A percentile compares a stretch with the other conserved stretches of the same genome.
Conservation (phyloP, 2,888 invertebrate species). For the Meta bourneti region DNA sequence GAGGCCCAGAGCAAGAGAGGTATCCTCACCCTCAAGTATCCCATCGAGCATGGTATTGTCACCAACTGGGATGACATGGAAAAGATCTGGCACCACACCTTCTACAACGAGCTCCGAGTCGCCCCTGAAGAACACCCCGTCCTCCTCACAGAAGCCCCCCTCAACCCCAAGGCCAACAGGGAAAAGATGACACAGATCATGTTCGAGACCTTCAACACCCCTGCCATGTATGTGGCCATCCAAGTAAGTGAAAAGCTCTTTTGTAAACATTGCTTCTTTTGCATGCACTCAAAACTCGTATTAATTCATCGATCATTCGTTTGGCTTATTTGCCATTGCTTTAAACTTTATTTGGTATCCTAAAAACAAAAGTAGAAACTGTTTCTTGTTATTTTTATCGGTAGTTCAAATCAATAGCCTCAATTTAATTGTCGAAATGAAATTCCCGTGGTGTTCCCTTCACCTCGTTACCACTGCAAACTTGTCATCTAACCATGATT, state of each 20-base stretch:
- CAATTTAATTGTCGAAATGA: too few relatives aligned
- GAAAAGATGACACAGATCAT: constrained; percentile 95
- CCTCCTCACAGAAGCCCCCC: constrained; percentile 92
- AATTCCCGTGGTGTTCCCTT: too few relatives aligned
- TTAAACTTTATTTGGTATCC: too few relatives aligned
- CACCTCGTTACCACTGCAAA: too few relatives aligned
- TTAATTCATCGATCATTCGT: too few relatives aligned
- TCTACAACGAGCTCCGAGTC: constrained; percentile 82
- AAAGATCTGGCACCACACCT: constrained; percentile 82
- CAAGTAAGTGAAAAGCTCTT: constrained; percentile 80
- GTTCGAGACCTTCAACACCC: constrained; percentile 86
- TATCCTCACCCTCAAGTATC: constrained; percentile 83
- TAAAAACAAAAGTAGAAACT: too few relatives aligned
- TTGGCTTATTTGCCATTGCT: too few relatives aligned
- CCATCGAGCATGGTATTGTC: constrained; percentile 83
- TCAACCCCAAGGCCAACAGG: constrained; percentile 95
- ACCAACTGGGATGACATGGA: constrained; percentile 83
- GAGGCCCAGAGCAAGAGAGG: constrained; percentile 93
- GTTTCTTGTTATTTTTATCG: too few relatives aligned
- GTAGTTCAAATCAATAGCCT: too few relatives aligned
- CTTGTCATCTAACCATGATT: too few relatives aligned
- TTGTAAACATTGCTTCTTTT: background rate
- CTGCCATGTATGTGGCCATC: constrained; percentile 95
- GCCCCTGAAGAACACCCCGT: constrained; percentile 85
- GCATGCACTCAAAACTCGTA: too few relatives aligned